Percentiles rank a stretch among this genome's conserved stretches.
Conservation (phyloP, 2,113 vertebrate genomes). For the Amphilophus citrinellus region DNA sequence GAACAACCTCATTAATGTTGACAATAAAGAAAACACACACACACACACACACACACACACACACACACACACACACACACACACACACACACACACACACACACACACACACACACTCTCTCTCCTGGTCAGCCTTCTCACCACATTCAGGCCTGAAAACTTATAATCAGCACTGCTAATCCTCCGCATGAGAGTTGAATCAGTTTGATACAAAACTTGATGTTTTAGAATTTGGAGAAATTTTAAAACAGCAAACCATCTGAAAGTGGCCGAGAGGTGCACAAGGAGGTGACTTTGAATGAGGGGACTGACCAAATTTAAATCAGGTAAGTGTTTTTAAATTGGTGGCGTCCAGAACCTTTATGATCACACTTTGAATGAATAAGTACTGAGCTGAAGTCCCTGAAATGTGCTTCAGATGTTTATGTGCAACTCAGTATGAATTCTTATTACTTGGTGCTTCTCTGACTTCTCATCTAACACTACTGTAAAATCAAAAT, state of each 20-base stretch:
- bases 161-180: neutral
- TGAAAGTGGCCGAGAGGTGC: neutral
- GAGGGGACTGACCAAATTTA: neutral
- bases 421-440: neutral
- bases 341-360: no score
- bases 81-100: no score
- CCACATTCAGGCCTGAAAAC: no score
- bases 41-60: neutral
- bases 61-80: no score
- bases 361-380: neutral
- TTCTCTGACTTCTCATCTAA: neutral
- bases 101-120: no score
- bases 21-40: accelerated
- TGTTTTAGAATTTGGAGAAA: neutral
- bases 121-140: no score
- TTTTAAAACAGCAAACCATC: neutral
- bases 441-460: neutral
- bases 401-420: neutral
- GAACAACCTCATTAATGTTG: neutral
- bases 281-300: neutral
- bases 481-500: neutral
- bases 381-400: neutral
- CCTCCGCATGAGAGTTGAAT: neutral
- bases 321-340: neutral
- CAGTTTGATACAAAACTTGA: no score